These are phyloP conservation scores for Rhinophrynus dorsalis DNA, from an alignment of 2,797 vertebrate genomes.

Conservation along the genomic window DNA sequence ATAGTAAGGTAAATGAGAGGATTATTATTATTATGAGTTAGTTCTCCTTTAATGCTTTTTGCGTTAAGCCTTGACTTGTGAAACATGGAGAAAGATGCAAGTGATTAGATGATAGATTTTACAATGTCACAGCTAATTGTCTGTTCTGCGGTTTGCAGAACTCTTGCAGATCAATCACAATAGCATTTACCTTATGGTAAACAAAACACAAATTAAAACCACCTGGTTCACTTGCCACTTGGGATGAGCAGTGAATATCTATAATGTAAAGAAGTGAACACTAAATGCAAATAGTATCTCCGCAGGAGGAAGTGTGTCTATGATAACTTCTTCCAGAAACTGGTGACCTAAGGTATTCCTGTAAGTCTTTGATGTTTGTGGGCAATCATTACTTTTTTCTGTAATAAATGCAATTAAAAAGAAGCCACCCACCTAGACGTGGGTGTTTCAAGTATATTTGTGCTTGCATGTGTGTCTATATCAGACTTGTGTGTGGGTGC, in stretches of 20 bases:
- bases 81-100: constrained; percentile 65
- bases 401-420: not conserved
- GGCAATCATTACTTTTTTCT: not conserved
- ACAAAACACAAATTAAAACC: constrained; percentile 58
- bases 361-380: constrained; percentile 3
- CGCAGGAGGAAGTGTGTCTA: constrained; percentile 11
- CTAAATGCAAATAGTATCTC: constrained; percentile 27
- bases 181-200: constrained; percentile 64
- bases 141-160: constrained; percentile 58
- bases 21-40: too few species aligned
- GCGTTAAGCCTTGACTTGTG: constrained; percentile 67
- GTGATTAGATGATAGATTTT: constrained; percentile 68
- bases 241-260: constrained; percentile 49
- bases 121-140: constrained; percentile 59
- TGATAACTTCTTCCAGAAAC: constrained; percentile 25
- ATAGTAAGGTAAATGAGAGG: too few species aligned
- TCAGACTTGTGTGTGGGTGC: too few species aligned
- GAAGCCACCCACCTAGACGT: too few species aligned
- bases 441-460: too few species aligned
- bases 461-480: too few species aligned
- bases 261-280: constrained; percentile 45
- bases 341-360: constrained; percentile 29
- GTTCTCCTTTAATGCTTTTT: constrained; percentile 75
- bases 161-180: constrained; percentile 66
- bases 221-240: constrained; percentile 56